Percentiles rank a stretch among this genome's conserved stretches.
phyloP scores from a whole-genome alignment of 1,140 invertebrate species.

The Cotesia vestalis region DNA sequence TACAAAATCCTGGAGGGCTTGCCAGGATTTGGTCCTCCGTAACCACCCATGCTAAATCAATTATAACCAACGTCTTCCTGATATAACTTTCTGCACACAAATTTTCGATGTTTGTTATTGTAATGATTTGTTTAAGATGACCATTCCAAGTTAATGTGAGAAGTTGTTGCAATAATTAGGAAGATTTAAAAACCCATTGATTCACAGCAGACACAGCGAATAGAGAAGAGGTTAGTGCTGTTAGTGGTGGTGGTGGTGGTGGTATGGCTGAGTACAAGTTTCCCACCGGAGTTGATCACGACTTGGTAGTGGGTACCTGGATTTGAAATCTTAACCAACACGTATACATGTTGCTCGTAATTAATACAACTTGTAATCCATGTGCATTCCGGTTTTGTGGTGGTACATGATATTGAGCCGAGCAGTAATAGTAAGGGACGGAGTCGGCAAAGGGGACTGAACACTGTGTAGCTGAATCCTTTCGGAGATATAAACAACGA shows the following conservation, averaged over 20 bases:
- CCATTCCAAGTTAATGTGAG: too few relatives aligned
- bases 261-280: conserved; percentile 29
- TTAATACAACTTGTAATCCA: conserved; percentile 66
- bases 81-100: conserved; percentile 28
- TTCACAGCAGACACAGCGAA: conserved; percentile 5
- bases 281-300: conserved; percentile 41
- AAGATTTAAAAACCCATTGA: conserved; percentile 10
- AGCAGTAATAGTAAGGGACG: conserved; percentile 35
- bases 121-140: neutral
- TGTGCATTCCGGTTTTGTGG: conserved; percentile 63
- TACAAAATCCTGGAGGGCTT: conserved; percentile 52
- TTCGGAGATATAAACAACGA: conserved; percentile 29
- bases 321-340: conserved; percentile 63
- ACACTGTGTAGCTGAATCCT: too few relatives aligned
- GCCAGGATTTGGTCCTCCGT: conserved; percentile 47
- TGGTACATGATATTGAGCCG: conserved; percentile 63
- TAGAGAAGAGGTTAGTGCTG: neutral
- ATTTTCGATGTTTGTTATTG: neutral
- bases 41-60: conserved; percentile 43
- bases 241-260: conserved; percentile 12
- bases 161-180: too few relatives aligned
- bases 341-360: conserved; percentile 62
- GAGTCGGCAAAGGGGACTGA: too few relatives aligned
- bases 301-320: conserved; percentile 46
- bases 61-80: conserved; percentile 37